Evolutionary conservation across 2,797 vertebrate genomes (phyloP), one percentile per base, ranked within the genome.

Genomic region (Leontopithecus rosalia): DNA sequence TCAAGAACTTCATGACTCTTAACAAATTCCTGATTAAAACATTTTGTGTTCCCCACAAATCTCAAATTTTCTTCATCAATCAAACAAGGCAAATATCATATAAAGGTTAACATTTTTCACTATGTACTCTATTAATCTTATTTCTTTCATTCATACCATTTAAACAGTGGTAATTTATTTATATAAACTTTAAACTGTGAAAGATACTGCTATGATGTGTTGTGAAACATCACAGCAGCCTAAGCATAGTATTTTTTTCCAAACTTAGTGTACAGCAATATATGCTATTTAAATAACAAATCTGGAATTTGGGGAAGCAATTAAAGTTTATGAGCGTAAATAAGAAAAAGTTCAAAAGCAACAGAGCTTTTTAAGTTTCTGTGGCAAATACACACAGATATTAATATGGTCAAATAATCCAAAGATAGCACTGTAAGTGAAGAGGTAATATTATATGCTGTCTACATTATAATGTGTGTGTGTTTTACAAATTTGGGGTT

Each of bases 321-420:
- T 97, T 90, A 96, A 96, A 82, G 75, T 97, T 97, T 95, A 97
- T 72, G 28, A 91, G 75, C 95, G 36, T 82, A 97, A 95, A 96
- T 67, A 92, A 95, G 67, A 55, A 94, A 91, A 96, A 36, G 46
- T 94, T 97, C 92, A 96, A 97, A 97, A 94, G 76, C n/a, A 85
- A 76, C 8, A 20, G 83, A 82, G 50, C 41, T 93, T 95, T 97
- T 95, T 84, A 96, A 95, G 80, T 95, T 97, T 88, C 76, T 64
- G 39, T 83, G 57, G 50, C 76, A 89, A 79, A 91, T 85, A 93
- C 39, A 70, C 46, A 85, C 55, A 96, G 77, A 91, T 84, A 97
- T 91, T 92, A 96, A 88, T 72, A 79, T 12, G 87, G 7, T 55
- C 72, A 91, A 95, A 90, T 64, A 94, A 94, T 67, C 55, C 26